These are phyloP conservation scores for Diachrysia chrysitis DNA, from an alignment of 2,888 invertebrate species.

Conservation along the genomic window DNA sequence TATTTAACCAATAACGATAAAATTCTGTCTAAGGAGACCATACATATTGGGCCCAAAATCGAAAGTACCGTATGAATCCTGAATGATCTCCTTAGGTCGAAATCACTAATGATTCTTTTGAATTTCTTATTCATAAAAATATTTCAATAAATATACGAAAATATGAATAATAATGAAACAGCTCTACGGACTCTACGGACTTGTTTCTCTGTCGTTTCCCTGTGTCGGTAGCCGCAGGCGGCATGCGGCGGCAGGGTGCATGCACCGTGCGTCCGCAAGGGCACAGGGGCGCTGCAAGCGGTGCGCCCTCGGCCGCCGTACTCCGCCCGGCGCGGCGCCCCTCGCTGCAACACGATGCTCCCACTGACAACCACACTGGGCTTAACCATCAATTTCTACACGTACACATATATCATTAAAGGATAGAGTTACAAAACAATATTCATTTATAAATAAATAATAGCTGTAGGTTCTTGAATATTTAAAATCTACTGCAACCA, in stretches of 20 bases:
- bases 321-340: conserved; percentile 58
- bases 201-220: conserved; percentile 30
- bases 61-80: too few species aligned
- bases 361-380: conserved; percentile 23
- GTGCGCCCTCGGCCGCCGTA: conserved; percentile 68
- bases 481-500: too few species aligned
- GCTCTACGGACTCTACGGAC: not conserved
- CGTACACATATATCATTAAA: conserved; percentile 17
- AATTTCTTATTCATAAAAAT: too few species aligned
- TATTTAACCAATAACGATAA: too few species aligned
- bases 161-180: too few species aligned
- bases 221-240: conserved; percentile 18
- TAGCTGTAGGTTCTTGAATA: too few species aligned
- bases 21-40: too few species aligned
- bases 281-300: conserved; percentile 72
- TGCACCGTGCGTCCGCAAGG: conserved; percentile 79
- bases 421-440: conserved; percentile 9
- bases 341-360: conserved; percentile 37
- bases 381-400: conserved; percentile 20
- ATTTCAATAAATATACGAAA: too few species aligned
- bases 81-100: too few species aligned
- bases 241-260: conserved; percentile 72
- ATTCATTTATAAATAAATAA: not conserved
- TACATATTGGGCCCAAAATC: too few species aligned
- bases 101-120: too few species aligned